Evolutionary conservation across 1,140 invertebrate species (phyloP), one percentile per base, ranked within the genome.

Genomic region (Microplitis mediator): DNA sequence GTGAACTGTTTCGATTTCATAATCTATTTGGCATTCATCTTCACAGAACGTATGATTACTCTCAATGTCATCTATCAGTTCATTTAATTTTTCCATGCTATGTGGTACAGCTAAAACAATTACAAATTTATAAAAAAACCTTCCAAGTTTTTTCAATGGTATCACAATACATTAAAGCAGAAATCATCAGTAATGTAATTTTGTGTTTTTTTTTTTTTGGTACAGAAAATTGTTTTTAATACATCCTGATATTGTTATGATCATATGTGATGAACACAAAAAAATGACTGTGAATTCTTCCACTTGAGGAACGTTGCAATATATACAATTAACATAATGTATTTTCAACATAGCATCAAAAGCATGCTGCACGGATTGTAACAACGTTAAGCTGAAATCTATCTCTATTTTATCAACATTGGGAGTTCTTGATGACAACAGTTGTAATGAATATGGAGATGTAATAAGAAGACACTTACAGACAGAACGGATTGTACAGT

Each of bases 261-360:
- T 51, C 39, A 72, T 52, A 36, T 67, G 62, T 23, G 62, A 66
- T 4, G 62, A 66, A 31, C 71, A 72, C 4, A 67, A n/a, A 56
- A 66, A 63, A 13, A 72, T 16, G 8, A 36, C 32, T 8, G 63
- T 72, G 8, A 72, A 14, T n/a, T 14, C 8, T 69, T 58, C 5
- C 14, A 35, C 14, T 54, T 8, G 4, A 8, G 13, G 31, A 1
- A 13, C 14, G 4, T 6, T 35, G 11, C 14, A 13, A 23, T 14
- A 66, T 52, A 34, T 16, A 35, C 14, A 45, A n/a, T n/a, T 34
- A 13, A 39, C 31, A 67, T 32, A 54, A 11, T 65, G 16, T 9
- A 11, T 16, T 4, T 66, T 32, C 4, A 36, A 13, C 32, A 66
- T 58, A 11, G 35, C 35, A 52, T 65, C 50, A 4, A 72, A 56